A percentile compares a stretch with the other conserved stretches of the same genome.
Conservation (phyloP, 2,888 invertebrate genomes). For the Sinotaia quadrata region DNA sequence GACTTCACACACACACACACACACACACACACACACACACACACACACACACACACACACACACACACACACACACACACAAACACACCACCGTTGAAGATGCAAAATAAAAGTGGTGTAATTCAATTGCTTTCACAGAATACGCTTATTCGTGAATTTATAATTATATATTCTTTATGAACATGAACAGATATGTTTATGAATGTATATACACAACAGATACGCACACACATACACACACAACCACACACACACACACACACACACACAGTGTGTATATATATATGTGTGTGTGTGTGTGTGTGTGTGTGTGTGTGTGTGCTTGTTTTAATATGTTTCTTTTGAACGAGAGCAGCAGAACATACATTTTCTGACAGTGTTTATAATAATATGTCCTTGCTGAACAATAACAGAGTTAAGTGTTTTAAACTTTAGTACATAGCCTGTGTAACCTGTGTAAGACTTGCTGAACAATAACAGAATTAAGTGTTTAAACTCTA, state of each 20-base stretch:
- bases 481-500: too few species aligned
- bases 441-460: too few species aligned
- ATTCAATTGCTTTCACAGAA: background rate
- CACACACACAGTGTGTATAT: background rate
- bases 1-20: constrained; percentile 22
- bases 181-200: too few species aligned
- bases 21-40: constrained; percentile 23
- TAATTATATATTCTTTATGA: too few species aligned
- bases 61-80: background rate
- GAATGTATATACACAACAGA: background rate
- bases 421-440: too few species aligned
- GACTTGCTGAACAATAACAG: too few species aligned
- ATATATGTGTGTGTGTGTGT: constrained; percentile 1
- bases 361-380: too few species aligned
- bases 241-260: background rate
- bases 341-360: too few species aligned
- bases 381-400: too few species aligned
- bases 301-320: constrained; percentile 4
- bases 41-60: background rate
- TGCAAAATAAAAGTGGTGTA: background rate
- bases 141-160: background rate
- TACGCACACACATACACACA: background rate
- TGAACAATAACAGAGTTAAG: too few species aligned
- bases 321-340: too few species aligned
- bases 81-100: background rate